Conservation (phyloP, 2,113 vertebrate species). For the Vombatus ursinus region DNA sequence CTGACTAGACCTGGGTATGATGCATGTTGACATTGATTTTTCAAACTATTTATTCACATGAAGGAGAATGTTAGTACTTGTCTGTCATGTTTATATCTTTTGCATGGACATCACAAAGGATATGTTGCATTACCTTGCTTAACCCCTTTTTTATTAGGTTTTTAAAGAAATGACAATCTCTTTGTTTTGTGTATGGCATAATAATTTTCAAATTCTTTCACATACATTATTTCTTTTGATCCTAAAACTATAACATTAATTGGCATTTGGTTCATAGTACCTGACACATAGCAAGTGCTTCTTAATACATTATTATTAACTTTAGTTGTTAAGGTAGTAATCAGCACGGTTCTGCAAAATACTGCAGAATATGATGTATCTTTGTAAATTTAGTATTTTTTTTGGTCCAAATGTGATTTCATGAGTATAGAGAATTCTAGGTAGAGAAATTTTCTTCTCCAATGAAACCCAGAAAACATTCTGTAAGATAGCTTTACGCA, state of each 20-base stretch:
- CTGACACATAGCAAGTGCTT: background rate
- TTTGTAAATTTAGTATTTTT: no score
- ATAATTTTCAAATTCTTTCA: slow-evolving; percentile 4
- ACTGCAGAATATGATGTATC: no score
- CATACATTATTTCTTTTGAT: background rate
- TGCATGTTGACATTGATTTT: slow-evolving; percentile 4
- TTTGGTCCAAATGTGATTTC: no score
- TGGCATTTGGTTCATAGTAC: background rate
- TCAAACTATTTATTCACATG: background rate
- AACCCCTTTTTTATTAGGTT: background rate
- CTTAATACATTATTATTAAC: no score
- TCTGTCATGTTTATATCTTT: background rate
- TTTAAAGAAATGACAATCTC: background rate
- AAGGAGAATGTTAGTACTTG: background rate
- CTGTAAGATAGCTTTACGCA: no score
- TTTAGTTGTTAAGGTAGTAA: no score
- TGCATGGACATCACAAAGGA: background rate
- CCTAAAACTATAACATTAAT: background rate
- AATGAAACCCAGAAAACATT: no score
- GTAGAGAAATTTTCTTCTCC: no score
- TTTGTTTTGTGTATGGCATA: background rate
- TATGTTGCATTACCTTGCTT: background rate
- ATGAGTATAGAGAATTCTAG: no score
- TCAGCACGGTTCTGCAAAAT: no score
- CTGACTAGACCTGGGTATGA: background rate